These are phyloP conservation scores for Conopomorpha cramerella DNA, from an alignment of 1,140 invertebrate species.

Conservation along the genomic window DNA sequence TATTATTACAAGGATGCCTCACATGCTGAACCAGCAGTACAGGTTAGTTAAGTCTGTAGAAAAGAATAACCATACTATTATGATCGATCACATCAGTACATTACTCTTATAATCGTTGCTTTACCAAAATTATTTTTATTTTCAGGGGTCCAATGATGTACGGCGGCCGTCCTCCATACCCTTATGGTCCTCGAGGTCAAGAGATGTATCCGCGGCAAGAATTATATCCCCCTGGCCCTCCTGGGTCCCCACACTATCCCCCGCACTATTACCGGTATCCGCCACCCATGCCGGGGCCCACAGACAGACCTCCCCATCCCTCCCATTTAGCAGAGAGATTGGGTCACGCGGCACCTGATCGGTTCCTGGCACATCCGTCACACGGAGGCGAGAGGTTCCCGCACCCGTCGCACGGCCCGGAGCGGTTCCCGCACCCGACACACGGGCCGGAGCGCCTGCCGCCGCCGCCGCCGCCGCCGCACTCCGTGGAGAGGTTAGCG, in stretches of 20 bases:
- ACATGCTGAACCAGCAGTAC: slow-evolving; percentile 62
- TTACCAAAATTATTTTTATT: no score
- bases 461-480: slow-evolving; percentile 1
- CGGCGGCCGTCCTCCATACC: slow-evolving; percentile 3
- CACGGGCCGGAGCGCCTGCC: slow-evolving; percentile 6
- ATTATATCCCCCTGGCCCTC: no score
- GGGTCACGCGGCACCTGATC: no score
- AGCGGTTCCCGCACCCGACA: slow-evolving; percentile 4
- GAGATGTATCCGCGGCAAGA: slow-evolving; percentile 14
- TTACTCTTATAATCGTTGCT: no score
- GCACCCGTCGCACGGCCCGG: slow-evolving; percentile 6
- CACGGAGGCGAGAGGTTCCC: no score
- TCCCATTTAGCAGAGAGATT: no score
- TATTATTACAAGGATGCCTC: slow-evolving; percentile 67
- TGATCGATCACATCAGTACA: no score
- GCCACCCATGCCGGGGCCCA: slow-evolving; percentile 9
- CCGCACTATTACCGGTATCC: slow-evolving; percentile 6
- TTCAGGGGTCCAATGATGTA: slow-evolving; percentile 49
- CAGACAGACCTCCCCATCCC: no score
- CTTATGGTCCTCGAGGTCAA: slow-evolving; percentile 23
- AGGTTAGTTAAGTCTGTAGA: no score
- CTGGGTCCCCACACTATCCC: slow-evolving; percentile 1
- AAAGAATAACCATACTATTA: no score
- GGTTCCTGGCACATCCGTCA: no score
- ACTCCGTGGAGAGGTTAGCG: slow-evolving; percentile 5